Evolutionary conservation across 2,797 vertebrate genomes (phyloP), one percentile per base, ranked within the genome.

Genomic region (Epinephelus malabaricus): DNA sequence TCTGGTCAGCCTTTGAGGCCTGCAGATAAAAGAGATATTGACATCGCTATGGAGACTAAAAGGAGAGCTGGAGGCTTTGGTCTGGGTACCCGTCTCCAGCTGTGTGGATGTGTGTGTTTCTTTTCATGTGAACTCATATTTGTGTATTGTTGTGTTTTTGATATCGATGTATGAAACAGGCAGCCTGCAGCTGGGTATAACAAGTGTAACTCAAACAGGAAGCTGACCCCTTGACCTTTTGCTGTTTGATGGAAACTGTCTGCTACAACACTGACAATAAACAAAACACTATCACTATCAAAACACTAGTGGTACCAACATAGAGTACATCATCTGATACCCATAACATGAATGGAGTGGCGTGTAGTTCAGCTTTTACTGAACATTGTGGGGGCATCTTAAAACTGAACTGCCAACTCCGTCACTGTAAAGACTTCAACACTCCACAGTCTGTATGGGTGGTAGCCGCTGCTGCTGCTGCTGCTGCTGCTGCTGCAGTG

Each of bases 1-100:
- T 91, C 91, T 90, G 90, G 89, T 89, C 92, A 87, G 90, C 82
- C 87, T 93, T 92, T 90, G 86, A 89, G 90, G 73, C 27, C 76
- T 63, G 70, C 54, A 88, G 88, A 92, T 93, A 84, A 94, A 94
- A 93, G 86, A 49, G 70, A 72, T 71, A 83, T 65, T 89, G 90
- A 94, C 89, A 92, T 89, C 61, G 54, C 92, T 86, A 89, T 92
- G 90, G 93, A 91, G 85, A 93, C 91, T 86, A 80, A 92, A 92
- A 91, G 76, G 66, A 83, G 72, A 81, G 72, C 86, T 82, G 55
- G 49, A 83, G 86, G 82, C 87, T 88, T 86, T 81, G 83, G 83
- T 82, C 65, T 77, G 60, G 66, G 58, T 69, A 66, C 63, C 73
- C 38, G 0, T 79, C 79, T 79, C 64, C 49, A 50, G 25, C 55